Evolutionary conservation across 2,888 invertebrate species (phyloP), one percentile per base, ranked within the genome.

Genomic region (Drosophila vallismaia): DNA sequence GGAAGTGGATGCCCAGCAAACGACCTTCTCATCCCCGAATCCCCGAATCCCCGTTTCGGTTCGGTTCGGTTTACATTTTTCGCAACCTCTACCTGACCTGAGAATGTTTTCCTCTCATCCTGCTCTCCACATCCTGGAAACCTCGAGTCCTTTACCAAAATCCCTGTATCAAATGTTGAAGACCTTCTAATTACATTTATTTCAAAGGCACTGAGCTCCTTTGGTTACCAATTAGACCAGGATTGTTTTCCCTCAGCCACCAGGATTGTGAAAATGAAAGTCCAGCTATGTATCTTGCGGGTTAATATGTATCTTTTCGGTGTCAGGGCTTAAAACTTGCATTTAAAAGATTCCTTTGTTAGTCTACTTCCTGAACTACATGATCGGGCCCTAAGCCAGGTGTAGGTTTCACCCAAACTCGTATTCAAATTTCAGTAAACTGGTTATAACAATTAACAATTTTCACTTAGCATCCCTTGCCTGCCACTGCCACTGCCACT

Each of bases 191-290:
- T 71, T 71, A 71, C 48, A 50, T 49, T 48, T 54, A 31, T 42
- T 58, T 51, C 48, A 14, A 51, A 42, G 38, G n/a, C 38, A 29
- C 10, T 1, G 38, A 44, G 67, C 59, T 73, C 55, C 55, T 80
- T 70, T 46, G 76, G 74, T 74, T 81, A 62, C 86, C 86, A 87
- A 81, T 81, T 81, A 78, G 69, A 31, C 3, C 14, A 31, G 75
- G 60, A 64, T 59, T 57, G 64, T 75, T 53, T 67, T 42, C 24
- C 63, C 9, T n/a, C n/a, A 44, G 28, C 50, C 46, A 19, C 33
- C 33, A 33, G n/a, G 36, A 51, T 24, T 28, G 19, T 7, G 44
- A 8, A 29, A 29, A 29, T 19, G 19, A 19, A 19, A 19, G 19
- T 19, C 19, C 19, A 29, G 7, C 6, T 29, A 5, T 29, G 31